Evolutionary conservation across 2,113 vertebrate species (phyloP).

Genomic region (Pseudolaguvia tuberculata): DNA sequence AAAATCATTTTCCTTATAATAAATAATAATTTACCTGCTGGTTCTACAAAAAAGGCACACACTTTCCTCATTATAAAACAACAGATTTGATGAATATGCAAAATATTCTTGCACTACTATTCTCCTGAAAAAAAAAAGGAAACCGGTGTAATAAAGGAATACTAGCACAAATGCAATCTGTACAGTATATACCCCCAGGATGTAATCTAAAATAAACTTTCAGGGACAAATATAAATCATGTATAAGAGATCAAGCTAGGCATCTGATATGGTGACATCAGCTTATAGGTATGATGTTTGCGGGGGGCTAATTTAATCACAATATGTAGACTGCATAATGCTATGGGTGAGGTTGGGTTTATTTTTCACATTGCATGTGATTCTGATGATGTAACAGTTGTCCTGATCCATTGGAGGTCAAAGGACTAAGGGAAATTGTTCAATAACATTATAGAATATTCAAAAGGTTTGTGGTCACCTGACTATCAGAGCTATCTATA

Average conservation of each 20-base stretch:
- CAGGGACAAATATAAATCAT: neutral
- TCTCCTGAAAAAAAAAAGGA: slow-evolving; percentile 56
- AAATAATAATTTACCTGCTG: neutral
- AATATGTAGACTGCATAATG: neutral
- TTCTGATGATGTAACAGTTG: neutral
- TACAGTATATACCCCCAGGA: neutral
- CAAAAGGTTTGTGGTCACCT: too few relatives aligned
- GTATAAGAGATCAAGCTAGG: neutral
- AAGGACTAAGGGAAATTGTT: neutral
- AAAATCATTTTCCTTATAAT: neutral
- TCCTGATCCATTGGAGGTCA: neutral
- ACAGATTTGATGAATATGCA: slow-evolving; percentile 10
- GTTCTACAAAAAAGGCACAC: neutral
- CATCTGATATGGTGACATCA: neutral
- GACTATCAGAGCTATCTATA: too few relatives aligned
- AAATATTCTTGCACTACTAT: slow-evolving; percentile 8
- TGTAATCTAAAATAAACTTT: neutral
- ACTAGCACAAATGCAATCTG: slow-evolving; percentile 5
- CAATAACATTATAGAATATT: neutral
- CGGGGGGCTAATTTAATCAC: neutral
- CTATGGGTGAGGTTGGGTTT: neutral
- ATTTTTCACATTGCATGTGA: neutral
- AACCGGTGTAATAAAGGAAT: slow-evolving; percentile 6
- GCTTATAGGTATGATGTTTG: neutral
- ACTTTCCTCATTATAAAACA: slow-evolving; percentile 9